A percentile compares a stretch with the other conserved stretches of the same genome.
Evolutionary conservation across 2,797 vertebrate genomes (phyloP).

Genomic region (Chelon labrosus): DNA sequence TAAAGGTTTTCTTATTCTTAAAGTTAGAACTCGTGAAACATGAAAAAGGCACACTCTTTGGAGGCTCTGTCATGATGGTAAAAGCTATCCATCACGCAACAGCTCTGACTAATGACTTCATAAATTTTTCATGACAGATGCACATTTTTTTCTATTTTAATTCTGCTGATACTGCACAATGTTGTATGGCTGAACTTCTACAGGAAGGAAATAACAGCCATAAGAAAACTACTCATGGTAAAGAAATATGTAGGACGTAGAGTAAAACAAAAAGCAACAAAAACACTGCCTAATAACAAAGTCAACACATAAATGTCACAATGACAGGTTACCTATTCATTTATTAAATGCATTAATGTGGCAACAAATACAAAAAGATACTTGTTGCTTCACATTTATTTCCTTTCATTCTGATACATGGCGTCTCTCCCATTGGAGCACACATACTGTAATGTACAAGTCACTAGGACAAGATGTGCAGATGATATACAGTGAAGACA

Average conservation of each 20-base stretch:
- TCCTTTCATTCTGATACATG: slow-evolving; percentile 50
- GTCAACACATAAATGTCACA: not conserved
- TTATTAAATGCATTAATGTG: no score
- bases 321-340: not conserved
- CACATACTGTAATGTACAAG: slow-evolving; percentile 8
- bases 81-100: slow-evolving; percentile 14
- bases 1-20: no score
- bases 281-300: slow-evolving; percentile 2
- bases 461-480: slow-evolving; percentile 14
- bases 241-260: not conserved
- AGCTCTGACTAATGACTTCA: slow-evolving; percentile 3
- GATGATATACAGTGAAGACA: slow-evolving; percentile 25
- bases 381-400: slow-evolving; percentile 44
- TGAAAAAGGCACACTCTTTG: slow-evolving; percentile 3
- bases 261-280: not conserved
- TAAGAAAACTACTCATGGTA: not conserved
- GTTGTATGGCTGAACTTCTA: not conserved
- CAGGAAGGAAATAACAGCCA: not conserved
- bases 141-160: not conserved
- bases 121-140: slow-evolving; percentile 16
- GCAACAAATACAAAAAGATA: not conserved
- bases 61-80: not conserved
- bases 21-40: no score
- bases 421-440: slow-evolving; percentile 43
- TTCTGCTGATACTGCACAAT: not conserved